phyloP scores from a whole-genome alignment of 2,113 vertebrate species.

The Ptilonorhynchus violaceus region DNA sequence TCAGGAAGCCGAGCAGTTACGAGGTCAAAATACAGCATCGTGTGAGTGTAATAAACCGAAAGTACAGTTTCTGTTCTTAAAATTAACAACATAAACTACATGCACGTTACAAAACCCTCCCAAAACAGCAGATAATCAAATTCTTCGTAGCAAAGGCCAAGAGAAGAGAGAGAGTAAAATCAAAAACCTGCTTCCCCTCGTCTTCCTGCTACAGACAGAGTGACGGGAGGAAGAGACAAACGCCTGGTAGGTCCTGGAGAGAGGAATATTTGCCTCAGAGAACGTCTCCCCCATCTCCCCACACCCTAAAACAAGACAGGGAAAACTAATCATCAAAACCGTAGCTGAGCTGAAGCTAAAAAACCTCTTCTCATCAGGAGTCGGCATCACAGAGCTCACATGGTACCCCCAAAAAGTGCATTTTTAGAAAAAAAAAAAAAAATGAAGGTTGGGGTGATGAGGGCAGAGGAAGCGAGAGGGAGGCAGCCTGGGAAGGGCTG shows the following conservation, averaged over 20 bases:
- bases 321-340: background rate
- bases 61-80: background rate
- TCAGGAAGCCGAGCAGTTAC: background rate
- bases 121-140: background rate
- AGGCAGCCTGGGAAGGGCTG: background rate
- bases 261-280: constrained; percentile 47
- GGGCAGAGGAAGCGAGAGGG: background rate
- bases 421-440: background rate
- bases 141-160: background rate
- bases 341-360: background rate
- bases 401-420: constrained; percentile 49
- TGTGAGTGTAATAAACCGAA: background rate
- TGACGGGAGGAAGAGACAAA: background rate
- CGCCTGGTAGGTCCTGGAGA: background rate
- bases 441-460: background rate
- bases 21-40: background rate
- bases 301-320: background rate
- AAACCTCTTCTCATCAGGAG: background rate
- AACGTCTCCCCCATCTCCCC: background rate
- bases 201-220: background rate
- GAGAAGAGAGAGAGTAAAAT: background rate
- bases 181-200: background rate
- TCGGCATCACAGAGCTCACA: background rate
- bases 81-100: background rate
- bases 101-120: background rate